A percentile compares a stretch with the other conserved stretches of the same genome.
phyloP scores from a whole-genome alignment of 2,113 vertebrate genomes.

The Hypocryptadius cinnamomeus region DNA sequence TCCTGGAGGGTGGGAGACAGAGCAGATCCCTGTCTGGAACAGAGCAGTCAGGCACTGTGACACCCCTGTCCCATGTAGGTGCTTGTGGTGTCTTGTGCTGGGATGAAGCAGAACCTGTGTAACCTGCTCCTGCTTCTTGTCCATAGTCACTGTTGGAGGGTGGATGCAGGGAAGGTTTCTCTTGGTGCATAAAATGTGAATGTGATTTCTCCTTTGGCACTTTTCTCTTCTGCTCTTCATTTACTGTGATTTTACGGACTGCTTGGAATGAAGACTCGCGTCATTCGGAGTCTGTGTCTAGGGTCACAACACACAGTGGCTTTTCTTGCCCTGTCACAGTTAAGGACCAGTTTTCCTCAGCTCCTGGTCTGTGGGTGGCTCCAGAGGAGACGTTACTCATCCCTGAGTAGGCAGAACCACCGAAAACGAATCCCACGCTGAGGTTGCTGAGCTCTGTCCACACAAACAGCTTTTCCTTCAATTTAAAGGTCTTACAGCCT shows the following conservation, averaged over 20 bases:
- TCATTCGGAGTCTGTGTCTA: background rate
- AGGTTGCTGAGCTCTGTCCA: constrained; percentile 44
- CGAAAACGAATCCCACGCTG: background rate
- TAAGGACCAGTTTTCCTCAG: background rate
- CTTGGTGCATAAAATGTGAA: background rate
- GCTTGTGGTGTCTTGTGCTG: rapidly evolving
- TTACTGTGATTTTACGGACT: background rate
- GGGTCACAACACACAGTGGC: background rate
- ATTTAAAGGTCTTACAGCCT: constrained; percentile 56
- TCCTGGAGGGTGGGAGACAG: background rate
- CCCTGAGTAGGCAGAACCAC: background rate
- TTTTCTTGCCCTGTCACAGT: background rate
- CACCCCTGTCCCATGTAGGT: rapidly evolving
- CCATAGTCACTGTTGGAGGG: rapidly evolving
- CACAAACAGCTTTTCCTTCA: constrained; percentile 46
- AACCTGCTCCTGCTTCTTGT: background rate
- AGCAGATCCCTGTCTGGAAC: rapidly evolving
- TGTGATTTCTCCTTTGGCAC: background rate
- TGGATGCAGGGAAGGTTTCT: background rate
- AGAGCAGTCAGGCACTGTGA: background rate
- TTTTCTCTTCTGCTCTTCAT: background rate
- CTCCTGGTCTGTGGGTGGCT: constrained; percentile 18
- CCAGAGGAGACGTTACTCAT: constrained; percentile 46
- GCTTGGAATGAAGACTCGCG: background rate
- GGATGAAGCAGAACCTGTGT: background rate